phyloP scores from a whole-genome alignment of 2,888 invertebrate species.

The Agapetus fuscipes region DNA sequence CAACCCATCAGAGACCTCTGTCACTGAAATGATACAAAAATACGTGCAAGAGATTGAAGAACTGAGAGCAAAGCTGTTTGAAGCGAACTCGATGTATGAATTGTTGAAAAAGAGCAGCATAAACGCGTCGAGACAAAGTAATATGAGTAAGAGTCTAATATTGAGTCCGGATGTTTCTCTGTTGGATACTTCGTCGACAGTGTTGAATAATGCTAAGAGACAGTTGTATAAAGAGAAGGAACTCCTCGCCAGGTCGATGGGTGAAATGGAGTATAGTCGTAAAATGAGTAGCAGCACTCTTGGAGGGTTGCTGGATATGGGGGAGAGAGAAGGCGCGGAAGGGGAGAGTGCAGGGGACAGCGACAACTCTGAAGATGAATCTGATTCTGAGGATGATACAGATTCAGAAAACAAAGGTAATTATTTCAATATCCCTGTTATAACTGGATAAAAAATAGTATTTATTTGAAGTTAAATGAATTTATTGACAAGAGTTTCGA shows the following conservation, averaged over 20 bases:
- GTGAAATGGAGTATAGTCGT: slow-evolving; percentile 38
- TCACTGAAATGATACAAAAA: slow-evolving; percentile 63
- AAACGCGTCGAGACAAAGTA: slow-evolving; percentile 19
- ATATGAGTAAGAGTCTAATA: slow-evolving; percentile 24
- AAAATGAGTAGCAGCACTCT: slow-evolving; percentile 32
- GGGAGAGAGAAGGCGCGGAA: slow-evolving; percentile 33
- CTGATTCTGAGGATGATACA: slow-evolving; percentile 50
- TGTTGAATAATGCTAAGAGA: slow-evolving; percentile 68
- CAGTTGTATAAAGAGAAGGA: slow-evolving; percentile 62
- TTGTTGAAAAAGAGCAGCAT: slow-evolving; percentile 51
- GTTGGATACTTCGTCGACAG: slow-evolving; percentile 32
- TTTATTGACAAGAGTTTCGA: too few species aligned
- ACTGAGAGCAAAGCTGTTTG: slow-evolving; percentile 76
- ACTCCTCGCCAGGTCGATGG: slow-evolving; percentile 40
- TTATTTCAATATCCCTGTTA: too few species aligned
- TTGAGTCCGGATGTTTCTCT: slow-evolving; percentile 31
- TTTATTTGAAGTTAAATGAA: too few species aligned
- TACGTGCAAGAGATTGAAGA: slow-evolving; percentile 91
- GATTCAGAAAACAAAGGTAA: slow-evolving; percentile 51
- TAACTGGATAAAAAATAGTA: too few species aligned
- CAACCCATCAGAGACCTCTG: slow-evolving; percentile 32
- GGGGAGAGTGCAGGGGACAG: slow-evolving; percentile 48
- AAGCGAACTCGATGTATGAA: slow-evolving; percentile 73
- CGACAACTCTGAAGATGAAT: slow-evolving; percentile 45
- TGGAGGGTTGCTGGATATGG: slow-evolving; percentile 20